Evolutionary conservation across 2,888 invertebrate genomes (phyloP).

Genomic region (Dryobota labecula): DNA sequence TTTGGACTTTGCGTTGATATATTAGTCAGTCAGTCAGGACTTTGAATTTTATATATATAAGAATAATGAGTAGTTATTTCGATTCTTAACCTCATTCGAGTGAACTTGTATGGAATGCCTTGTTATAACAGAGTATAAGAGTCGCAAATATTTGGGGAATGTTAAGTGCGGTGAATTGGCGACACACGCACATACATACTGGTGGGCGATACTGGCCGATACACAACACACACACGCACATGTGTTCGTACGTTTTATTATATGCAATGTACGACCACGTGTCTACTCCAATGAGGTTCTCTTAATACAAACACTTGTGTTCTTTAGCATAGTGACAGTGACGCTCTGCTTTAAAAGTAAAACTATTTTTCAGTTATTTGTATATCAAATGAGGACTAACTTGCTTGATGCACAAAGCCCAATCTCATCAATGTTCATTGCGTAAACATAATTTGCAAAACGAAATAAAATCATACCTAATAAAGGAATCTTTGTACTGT

Average conservation of each 20-base stretch:
- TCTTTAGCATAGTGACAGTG: too few species aligned
- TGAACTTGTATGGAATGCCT: not conserved
- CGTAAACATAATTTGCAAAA: not conserved
- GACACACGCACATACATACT: not conserved
- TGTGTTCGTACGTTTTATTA: not conserved
- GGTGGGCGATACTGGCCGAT: not conserved
- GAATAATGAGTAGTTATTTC: not conserved
- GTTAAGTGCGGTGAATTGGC: slow-evolving; percentile 19
- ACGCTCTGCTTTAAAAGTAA: not conserved
- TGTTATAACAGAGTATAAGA: not conserved
- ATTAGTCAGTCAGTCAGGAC: too few species aligned
- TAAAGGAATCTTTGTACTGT: not conserved
- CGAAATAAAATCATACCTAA: not conserved
- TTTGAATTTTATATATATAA: too few species aligned
- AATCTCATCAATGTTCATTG: not conserved
- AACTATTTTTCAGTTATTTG: too few species aligned
- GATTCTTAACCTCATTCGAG: too few species aligned
- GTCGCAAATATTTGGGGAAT: slow-evolving; percentile 6
- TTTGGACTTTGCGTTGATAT: too few species aligned
- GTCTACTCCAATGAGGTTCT: too few species aligned
- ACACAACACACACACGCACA: not conserved
- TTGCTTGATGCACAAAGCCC: not conserved
- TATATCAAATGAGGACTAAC: not conserved
- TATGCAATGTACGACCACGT: not conserved
- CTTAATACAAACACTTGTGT: not conserved